Base-by-base conservation (phyloP, 2,797 vertebrate genomes). In the Lepus oiostolus region DNA sequence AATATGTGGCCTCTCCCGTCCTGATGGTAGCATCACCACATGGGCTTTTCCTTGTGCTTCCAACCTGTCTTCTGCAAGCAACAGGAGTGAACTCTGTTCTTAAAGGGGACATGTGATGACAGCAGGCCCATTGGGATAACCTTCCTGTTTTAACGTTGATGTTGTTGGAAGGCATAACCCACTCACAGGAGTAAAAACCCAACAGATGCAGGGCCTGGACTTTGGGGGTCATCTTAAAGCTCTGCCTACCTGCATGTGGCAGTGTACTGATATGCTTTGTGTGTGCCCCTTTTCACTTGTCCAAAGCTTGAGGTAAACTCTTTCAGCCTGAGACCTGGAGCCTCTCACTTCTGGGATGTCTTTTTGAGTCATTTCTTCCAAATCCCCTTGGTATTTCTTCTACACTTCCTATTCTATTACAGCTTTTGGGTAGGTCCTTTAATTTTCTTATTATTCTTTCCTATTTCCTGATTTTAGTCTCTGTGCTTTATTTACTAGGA, bases 401-500 rank as follows among this genome's bases (percentile, higher is more conserved):
- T 58, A 9, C 8, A 68, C n/a, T 91, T 63, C 88, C 16, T 67
- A 7, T 62, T 58, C 8, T 63, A 52, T 35, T 58, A 19, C 11
- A 26, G 0, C 19, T 30, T 90, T 30, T 47, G 1, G 2, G 0
- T 74, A 68, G 7, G 52, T 52, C 28, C 7, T 85, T 4, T 16
- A 32, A 35, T 84, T 75, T 68, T 63, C 30, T n/a, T 24, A 81
- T 12, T 63, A 21, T 77, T 74, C 38, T 81, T 91, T 22, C 7
- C 30, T 75, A 5, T 85, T 77, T 54, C 22, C 7, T 26, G 85
- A 13, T 58, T 10, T 81, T 63, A 26, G 26, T 71, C 7, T 88
- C 81, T 75, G 86, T 63, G 17, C 26, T 71, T 88, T 88, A 60
- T 60, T 81, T 62, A 77, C 63, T 91, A 14, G 32, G 4, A 74